Base-by-base conservation (phyloP, 2,888 invertebrate species). In the Acanthoscelides obtectus region DNA sequence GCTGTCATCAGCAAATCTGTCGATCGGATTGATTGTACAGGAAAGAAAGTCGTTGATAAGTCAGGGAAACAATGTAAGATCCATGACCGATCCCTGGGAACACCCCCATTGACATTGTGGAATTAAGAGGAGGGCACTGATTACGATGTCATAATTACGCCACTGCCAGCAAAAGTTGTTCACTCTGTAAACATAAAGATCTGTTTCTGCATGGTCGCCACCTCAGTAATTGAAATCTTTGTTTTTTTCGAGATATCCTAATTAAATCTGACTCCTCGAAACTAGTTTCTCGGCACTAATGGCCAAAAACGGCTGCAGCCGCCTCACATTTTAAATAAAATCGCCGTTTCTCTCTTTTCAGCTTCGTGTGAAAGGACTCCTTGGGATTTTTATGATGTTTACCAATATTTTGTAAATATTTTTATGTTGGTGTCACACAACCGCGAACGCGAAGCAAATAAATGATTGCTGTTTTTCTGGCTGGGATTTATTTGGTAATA, bases 211-310 rank as follows among this genome's bases (percentile, higher is more conserved):
- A 45, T 12, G 12, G 45, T 3, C 12, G 17, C 45, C 45, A 45
- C 45, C 45, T 45, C 45, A 17, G 17, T 45, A 45, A 45, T 45
- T 45, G 45, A 45, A 45, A 45, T 45, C 45, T 45, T 45, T 17
- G 45, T 45, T 45, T 45, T 45, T 3, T 45, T n/a, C 25, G 4
- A 45, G 17, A 45, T 12, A 45, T 45, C 45, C 45, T 45, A 45
- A 45, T 45, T 45, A 45, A 45, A 45, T 17, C 45, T 12, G 45
- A 45, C 45, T 45, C 45, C 12, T 64, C 22, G 45, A 70, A 74
- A 74, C 72, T 74, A 71, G 74, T 72, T 74, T 63, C 21, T 45
- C 22, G 64, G 68, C 72, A 72, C 72, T 74, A 74, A 74, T 74
- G 72, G 72, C 72, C 74, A 66, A 22, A 63, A 70, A 72, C 70